phyloP scores from a whole-genome alignment of 2,888 invertebrate species.

The Sycophila texana region DNA sequence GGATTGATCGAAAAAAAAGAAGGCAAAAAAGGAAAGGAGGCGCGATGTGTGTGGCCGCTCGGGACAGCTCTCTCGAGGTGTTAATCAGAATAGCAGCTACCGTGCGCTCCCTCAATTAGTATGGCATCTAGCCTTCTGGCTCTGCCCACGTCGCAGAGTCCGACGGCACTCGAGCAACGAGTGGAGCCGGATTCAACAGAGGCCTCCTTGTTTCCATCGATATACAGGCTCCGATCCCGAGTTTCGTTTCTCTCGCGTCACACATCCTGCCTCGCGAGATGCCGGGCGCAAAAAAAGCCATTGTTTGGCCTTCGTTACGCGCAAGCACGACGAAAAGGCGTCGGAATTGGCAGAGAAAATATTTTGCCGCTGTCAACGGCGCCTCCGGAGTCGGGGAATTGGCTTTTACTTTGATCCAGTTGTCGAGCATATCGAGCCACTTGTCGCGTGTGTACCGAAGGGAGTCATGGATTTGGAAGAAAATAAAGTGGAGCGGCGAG shows the following conservation, averaged over 20 bases:
- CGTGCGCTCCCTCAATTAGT: conserved; percentile 75
- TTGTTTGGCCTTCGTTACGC: not conserved
- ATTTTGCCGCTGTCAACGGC: conserved; percentile 11
- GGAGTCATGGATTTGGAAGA: conserved; percentile 53
- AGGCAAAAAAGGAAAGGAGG: conserved; percentile 64
- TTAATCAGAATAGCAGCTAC: conserved; percentile 71
- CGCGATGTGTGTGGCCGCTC: conserved; percentile 67
- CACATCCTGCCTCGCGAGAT: not conserved
- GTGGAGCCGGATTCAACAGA: conserved; percentile 13
- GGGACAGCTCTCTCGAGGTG: conserved; percentile 61
- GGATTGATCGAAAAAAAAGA: conserved; percentile 10
- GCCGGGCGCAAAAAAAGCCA: not conserved
- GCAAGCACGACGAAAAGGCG: not conserved
- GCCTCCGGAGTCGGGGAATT: not conserved
- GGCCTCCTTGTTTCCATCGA: conserved; percentile 34
- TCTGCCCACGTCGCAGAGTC: conserved; percentile 6
- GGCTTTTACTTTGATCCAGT: not conserved
- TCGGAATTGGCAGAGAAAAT: conserved; percentile 21
- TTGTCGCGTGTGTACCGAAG: conserved; percentile 68
- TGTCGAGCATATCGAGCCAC: conserved; percentile 59
- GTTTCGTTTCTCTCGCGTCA: too few relatives aligned
- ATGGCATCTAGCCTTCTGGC: conserved; percentile 56
- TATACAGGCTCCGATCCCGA: not conserved
- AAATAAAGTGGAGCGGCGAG: conserved; percentile 38
- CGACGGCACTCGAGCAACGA: not conserved